Evolutionary conservation across 2,797 vertebrate genomes (phyloP).

Genomic region (Sebastes reedi): DNA sequence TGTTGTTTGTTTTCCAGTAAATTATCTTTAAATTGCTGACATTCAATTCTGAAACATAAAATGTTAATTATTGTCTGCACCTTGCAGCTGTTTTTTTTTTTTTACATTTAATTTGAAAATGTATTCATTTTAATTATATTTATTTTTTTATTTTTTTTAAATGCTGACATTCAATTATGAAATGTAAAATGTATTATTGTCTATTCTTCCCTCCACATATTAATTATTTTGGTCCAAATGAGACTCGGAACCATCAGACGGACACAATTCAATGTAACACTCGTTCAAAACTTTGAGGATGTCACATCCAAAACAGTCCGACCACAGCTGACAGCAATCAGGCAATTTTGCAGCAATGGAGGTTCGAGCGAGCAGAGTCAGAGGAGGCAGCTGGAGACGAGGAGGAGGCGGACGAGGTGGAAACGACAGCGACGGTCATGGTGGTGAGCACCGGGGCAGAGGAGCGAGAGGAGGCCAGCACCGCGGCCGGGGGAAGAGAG

Average conservation of each 20-base stretch:
- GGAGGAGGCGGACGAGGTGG: conserved; percentile 57
- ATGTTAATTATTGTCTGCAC: neutral
- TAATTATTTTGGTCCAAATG: neutral
- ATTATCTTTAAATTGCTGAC: no score
- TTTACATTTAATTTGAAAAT: no score
- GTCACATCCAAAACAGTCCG: conserved; percentile 36
- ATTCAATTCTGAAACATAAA: neutral
- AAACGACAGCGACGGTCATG: conserved; percentile 42
- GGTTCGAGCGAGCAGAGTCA: conserved; percentile 50
- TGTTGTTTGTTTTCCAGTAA: no score
- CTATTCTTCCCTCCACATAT: no score
- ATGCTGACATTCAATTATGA: no score
- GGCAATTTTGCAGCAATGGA: conserved; percentile 66
- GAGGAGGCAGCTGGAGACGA: conserved; percentile 75
- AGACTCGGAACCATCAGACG: conserved; percentile 28
- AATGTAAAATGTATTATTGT: no score
- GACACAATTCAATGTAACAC: conserved; percentile 64
- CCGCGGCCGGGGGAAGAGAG: conserved; percentile 76
- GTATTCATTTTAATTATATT: no score
- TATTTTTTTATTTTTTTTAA: no score
- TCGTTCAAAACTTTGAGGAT: neutral
- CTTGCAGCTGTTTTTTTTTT: neutral
- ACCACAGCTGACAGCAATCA: neutral
- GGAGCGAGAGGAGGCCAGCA: conserved; percentile 78
- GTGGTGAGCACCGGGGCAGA: conserved; percentile 75